A percentile compares a stretch with the other conserved stretches of the same genome.
Evolutionary conservation across 2,888 invertebrate genomes (phyloP).

Genomic region (Trichogramma evanescens): DNA sequence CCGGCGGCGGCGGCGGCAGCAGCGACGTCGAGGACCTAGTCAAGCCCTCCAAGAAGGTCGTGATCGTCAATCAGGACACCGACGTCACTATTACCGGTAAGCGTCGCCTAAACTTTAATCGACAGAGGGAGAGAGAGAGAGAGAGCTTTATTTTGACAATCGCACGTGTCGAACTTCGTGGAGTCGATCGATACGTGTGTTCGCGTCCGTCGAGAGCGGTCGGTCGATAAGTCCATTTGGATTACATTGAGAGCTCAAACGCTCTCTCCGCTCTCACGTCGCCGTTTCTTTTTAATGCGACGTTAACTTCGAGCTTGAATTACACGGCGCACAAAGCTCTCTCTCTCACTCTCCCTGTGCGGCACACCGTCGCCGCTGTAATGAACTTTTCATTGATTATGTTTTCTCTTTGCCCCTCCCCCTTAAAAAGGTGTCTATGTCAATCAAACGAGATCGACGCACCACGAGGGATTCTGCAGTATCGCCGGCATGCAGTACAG

Average conservation of each 20-base stretch:
- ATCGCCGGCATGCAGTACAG: conserved; percentile 81
- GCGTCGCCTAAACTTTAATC: neutral
- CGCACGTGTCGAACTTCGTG: neutral
- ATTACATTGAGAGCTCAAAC: no score
- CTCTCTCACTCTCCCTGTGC: no score
- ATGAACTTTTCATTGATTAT: no score
- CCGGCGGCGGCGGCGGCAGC: conserved; percentile 9
- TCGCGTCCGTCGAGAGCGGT: no score
- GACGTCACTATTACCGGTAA: conserved; percentile 76
- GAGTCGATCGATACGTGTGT: no score
- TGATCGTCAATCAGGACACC: conserved; percentile 78
- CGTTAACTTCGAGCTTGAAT: no score
- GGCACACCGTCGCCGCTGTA: no score
- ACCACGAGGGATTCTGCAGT: conserved; percentile 77
- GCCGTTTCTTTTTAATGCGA: no score
- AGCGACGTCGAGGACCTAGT: conserved; percentile 40
- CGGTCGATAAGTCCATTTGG: no score
- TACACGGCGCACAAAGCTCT: no score
- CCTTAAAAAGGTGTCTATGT: conserved; percentile 60
- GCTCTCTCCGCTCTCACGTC: no score
- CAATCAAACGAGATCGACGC: conserved; percentile 66
- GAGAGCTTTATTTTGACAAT: neutral
- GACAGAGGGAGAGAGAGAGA: neutral
- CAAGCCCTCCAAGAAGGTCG: conserved; percentile 52
- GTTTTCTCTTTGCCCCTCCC: no score